These are phyloP conservation scores for Troides aeacus DNA, from an alignment of 2,888 invertebrate species.

Conservation along the genomic window DNA sequence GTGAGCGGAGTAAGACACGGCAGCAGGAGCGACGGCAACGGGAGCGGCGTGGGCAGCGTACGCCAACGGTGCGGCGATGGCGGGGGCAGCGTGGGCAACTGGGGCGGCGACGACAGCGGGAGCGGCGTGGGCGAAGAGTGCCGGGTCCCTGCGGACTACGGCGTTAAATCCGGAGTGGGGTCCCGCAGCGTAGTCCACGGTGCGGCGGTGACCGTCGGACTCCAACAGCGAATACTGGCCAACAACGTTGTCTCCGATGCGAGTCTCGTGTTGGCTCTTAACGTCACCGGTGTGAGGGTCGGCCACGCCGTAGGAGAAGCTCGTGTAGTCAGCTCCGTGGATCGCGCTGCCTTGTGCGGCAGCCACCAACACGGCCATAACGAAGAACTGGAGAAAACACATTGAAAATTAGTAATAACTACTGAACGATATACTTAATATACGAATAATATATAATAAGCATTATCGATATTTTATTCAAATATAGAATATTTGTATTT, in stretches of 20 bases:
- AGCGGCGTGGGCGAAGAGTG: conserved; percentile 46
- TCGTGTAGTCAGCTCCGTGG: conserved; percentile 64
- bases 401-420: neutral
- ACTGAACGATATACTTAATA: too few species aligned
- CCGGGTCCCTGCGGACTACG: conserved; percentile 75
- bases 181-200: conserved; percentile 81
- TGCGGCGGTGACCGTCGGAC: conserved; percentile 82
- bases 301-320: conserved; percentile 72
- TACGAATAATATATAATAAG: neutral
- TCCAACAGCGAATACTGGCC: conserved; percentile 76
- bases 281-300: conserved; percentile 74
- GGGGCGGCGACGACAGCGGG: conserved; percentile 37
- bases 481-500: conserved; percentile 30
- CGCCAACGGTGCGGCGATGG: conserved; percentile 38
- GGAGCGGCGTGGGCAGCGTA: conserved; percentile 38
- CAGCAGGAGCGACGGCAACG: conserved; percentile 36
- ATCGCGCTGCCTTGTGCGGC: conserved; percentile 35
- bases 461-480: neutral
- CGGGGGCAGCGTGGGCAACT: conserved; percentile 39
- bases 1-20: conserved; percentile 2
- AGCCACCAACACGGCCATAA: conserved; percentile 34
- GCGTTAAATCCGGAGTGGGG: conserved; percentile 80
- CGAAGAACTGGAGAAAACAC: conserved; percentile 47
- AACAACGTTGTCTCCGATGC: conserved; percentile 81
- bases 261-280: conserved; percentile 80